Evolutionary conservation across 2,113 vertebrate genomes (phyloP).

Genomic region (Danionella cerebrum): DNA sequence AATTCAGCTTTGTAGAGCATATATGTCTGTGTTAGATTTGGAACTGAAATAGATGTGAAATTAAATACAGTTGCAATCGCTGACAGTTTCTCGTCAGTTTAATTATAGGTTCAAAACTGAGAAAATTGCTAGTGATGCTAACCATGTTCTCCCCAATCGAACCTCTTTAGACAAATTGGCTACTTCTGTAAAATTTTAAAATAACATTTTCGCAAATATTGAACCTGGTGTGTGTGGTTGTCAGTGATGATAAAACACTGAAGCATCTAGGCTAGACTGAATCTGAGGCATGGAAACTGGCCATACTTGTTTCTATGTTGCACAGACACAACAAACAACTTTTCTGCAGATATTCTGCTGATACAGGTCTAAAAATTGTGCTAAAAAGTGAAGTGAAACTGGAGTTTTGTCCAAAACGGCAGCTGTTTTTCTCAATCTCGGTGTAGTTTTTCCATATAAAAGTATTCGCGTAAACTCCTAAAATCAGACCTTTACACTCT

Average conservation of each 20-base stretch:
- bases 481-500: not conserved
- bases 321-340: not conserved
- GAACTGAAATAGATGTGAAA: too few species aligned
- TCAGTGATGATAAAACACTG: not conserved
- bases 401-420: not conserved
- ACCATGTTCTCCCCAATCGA: too few species aligned
- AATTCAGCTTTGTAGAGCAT: too few species aligned
- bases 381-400: slow-evolving; percentile 18
- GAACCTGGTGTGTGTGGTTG: not conserved
- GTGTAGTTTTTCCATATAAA: not conserved
- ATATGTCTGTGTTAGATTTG: too few species aligned
- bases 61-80: too few species aligned
- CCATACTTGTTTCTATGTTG: not conserved
- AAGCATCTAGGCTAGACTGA: not conserved
- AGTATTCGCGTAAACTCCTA: not conserved
- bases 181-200: too few species aligned
- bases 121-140: too few species aligned
- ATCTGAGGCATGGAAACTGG: not conserved
- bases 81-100: too few species aligned
- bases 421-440: not conserved
- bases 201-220: too few species aligned
- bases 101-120: too few species aligned
- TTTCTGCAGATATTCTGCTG: not conserved
- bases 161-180: too few species aligned
- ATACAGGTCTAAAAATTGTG: not conserved